Base-by-base conservation (phyloP, 2,888 invertebrate genomes). In the Cryptus viduatorius region DNA sequence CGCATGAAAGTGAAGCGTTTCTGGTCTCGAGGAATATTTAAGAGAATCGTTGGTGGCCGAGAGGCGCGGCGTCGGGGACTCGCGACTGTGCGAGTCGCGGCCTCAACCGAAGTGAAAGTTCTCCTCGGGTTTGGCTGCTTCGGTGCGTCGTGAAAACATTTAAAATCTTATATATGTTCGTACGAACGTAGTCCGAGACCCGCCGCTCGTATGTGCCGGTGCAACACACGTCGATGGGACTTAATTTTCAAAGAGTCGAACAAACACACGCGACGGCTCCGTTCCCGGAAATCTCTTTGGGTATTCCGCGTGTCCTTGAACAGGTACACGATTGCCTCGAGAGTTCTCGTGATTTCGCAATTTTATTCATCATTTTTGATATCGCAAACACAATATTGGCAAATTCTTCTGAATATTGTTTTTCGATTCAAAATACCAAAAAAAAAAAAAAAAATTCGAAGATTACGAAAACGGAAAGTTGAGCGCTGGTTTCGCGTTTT, bases 41-140 rank as follows among this genome's bases (percentile, higher is more conserved):
- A 89, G 89, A 87, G 86, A 84, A 81, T 84, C 59, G 84, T 68
- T 72, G 80, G 68, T 50, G 59, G 64, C 14, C 59, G 71, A 59
- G 71, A 59, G 69, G 72, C 77, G 72, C 59, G 73, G 64, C 46
- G 67, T 31, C 44, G 56, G 24, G 42, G 80, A 48, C 59, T 48
- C 64, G 73, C 79, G 75, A 69, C 65, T 73, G 29, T 76, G 71
- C 69, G 83, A 85, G 85, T 61, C 89, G 90, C 89, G 90, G 90
- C 89, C 90, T 90, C 90, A 90, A 85, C 89, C 37, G 82, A 90
- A 92, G 91, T 92, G 91, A 92, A 91, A 92, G 91, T 92, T 91
- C 56, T 86, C 84, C 69, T 79, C 84, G 79, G 80, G 76, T 83
- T 87, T 44, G 77, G 69, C 73, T 79, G 72, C 31, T 64, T 64